Evolutionary conservation across 37 sponge, comb jelly and placozoan genomes (phyloP), one percentile per base, ranked within the genome.

Genomic region (Hormiphora californensis): DNA sequence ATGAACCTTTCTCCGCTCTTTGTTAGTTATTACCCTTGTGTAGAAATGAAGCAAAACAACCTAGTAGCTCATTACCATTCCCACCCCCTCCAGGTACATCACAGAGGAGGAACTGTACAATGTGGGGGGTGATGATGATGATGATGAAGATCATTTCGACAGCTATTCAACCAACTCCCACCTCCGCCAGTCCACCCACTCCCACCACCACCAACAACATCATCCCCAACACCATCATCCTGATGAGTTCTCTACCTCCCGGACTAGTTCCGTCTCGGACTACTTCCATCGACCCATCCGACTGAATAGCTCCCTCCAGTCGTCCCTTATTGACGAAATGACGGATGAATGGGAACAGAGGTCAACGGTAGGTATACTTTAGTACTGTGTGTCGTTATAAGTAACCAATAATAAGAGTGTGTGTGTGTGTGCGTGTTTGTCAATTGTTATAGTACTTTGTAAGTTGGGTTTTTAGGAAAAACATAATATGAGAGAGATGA

Each of bases 261-360:
- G 67, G 28, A 65, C 67, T 4, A 36, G 38, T 15, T 65, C 67
- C 37, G 67, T 65, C 38, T 65, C 67, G 67, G 67, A 65, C 12
- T 65, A 65, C 37, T 65, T 65, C 67, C 38, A 38, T 4, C 34
- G 67, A 5, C 67, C 67, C 31, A 65, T 65, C 34, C 31, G 9
- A 17, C 28, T 65, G 37, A 65, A 65, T 39, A 2, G 38, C 4
- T 65, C 67, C 32, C 21, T 65, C 5, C 67, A 65, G 17, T 65
- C 67, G 11, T 36, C 38, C 67, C 37, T 65, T 1, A 65, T 65
- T 35, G 67, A 65, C 3, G 67, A 65, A 4, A 65, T 65, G 12
- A 19, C 38, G 12, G 67, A 65, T 28, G 67, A 65, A 17, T 65
- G 67, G 67, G 67, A 65, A 28, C 12, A 35, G 2, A 65, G 67